Base-by-base conservation (phyloP, 2,888 invertebrate genomes). In the Ennomos erosarius region DNA sequence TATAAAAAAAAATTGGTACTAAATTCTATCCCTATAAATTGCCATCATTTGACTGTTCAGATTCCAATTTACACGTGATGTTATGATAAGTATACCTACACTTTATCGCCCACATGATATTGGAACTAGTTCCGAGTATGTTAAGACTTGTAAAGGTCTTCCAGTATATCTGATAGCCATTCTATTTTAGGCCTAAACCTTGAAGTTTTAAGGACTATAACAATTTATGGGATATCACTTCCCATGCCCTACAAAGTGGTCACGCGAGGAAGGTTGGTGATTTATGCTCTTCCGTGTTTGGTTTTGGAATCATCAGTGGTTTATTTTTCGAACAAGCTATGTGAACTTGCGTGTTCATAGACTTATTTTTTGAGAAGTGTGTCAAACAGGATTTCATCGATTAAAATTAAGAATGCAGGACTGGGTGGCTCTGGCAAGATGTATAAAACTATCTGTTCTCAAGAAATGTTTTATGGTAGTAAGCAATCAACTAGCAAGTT, bases 271-370 rank as follows among this genome's bases (percentile, higher is more conserved):
- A 26, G 40, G 44, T 51, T 33, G 49, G 49, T 64, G 58, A 54
- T 68, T 66, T 61, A 59, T 64, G 50, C 42, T 62, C 63, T 68
- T 66, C 66, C 68, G 60, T 66, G 60, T 54, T 55, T 45, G 50
- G 52, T 43, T 8, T 16, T 13, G 44, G 55, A 55, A 46, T 63
- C 56, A 56, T 52, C 16, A 26, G 44, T 39, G 55, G 62, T 55
- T 58, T 66, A 59, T 59, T 57, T 6, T 55, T 50, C 33, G 53
- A 36, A 62, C 38, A 44, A 46, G 37, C 37, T 13, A 11, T 26
- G 13, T 42, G 42, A 39, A 51, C 39, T 57, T 59, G 42, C 40
- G 10, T 49, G 12, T 11, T 51, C 40, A 47, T n/a, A 33, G 42
- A 26, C 26, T 26, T 26, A 4, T 6, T 26, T 26, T 26, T 26